These are phyloP conservation scores for Neogobius melanostomus DNA, from an alignment of 2,113 vertebrate genomes.

Conservation along the genomic window DNA sequence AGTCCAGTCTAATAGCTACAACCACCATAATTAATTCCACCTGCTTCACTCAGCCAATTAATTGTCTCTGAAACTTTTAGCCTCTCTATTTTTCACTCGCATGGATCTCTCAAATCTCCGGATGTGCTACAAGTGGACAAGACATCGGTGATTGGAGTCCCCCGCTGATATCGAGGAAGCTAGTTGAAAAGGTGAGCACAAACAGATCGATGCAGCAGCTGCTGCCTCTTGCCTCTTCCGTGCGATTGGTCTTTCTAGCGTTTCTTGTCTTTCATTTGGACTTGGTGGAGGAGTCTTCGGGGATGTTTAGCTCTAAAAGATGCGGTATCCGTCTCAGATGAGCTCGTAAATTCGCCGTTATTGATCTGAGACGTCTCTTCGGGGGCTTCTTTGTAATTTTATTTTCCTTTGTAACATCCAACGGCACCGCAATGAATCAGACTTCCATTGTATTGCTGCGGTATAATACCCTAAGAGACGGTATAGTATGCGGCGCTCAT, in stretches of 20 bases:
- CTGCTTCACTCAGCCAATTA: neutral
- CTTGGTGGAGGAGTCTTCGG: conserved; percentile 26
- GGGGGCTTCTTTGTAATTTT: conserved; percentile 23
- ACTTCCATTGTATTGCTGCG: neutral
- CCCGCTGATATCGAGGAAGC: conserved; percentile 3
- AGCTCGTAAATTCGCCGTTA: conserved; percentile 38
- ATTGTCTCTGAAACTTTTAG: neutral
- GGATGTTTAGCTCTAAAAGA: conserved; percentile 15
- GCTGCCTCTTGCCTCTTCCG: conserved; percentile 16
- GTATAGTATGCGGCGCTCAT: neutral
- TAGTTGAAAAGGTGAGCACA: conserved; percentile 12
- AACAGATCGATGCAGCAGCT: conserved; percentile 28
- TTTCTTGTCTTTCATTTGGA: conserved; percentile 9
- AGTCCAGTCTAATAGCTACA: neutral
- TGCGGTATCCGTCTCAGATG: conserved; percentile 18
- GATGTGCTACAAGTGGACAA: neutral
- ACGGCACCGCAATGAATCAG: conserved; percentile 27
- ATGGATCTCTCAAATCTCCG: neutral
- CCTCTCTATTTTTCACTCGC: neutral
- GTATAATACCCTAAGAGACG: conserved; percentile 17
- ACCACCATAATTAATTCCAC: neutral
- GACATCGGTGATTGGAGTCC: neutral
- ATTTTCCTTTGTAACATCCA: conserved; percentile 19
- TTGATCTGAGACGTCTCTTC: conserved; percentile 36
- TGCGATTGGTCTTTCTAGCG: neutral